Percentiles rank a stretch among this genome's conserved stretches.
phyloP scores from a whole-genome alignment of 2,113 vertebrate genomes.

The Podarcis raffonei region DNA sequence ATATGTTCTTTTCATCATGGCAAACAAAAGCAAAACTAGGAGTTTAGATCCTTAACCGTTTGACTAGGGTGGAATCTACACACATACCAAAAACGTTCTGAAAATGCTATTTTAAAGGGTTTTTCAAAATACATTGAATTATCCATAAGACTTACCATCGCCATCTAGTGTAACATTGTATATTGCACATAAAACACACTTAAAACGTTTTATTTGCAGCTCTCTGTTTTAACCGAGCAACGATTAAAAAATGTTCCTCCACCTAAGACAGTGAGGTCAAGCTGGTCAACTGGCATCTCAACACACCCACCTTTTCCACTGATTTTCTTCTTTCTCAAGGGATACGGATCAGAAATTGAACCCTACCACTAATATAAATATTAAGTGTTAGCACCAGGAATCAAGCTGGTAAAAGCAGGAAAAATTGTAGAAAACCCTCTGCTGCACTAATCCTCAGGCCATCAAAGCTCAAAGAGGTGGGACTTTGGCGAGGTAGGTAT shows the following conservation, averaged over 20 bases:
- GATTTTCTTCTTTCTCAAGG: neutral
- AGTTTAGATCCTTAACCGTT: neutral
- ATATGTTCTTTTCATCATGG: neutral
- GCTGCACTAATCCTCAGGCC: neutral
- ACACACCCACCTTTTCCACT: neutral
- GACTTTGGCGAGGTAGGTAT: neutral
- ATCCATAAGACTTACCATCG: too few relatives aligned
- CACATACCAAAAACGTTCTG: neutral
- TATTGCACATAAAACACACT: too few relatives aligned
- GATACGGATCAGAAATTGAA: neutral
- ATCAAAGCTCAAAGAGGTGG: neutral
- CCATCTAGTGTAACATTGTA: too few relatives aligned
- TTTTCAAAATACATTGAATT: too few relatives aligned
- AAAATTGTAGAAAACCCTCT: neutral
- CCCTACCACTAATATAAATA: neutral
- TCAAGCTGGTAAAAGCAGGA: neutral
- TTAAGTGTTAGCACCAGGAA: neutral
- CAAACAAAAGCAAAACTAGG: neutral
- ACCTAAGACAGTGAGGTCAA: neutral
- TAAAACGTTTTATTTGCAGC: too few relatives aligned
- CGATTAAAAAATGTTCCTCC: neutral
- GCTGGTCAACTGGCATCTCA: neutral
- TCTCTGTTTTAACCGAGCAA: neutral
- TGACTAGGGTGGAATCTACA: neutral
- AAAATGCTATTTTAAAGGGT: too few relatives aligned